Percentiles rank a stretch among this genome's conserved stretches.
Conservation (phyloP, 2,113 vertebrate species). For the Corythornis madagascariensis region DNA sequence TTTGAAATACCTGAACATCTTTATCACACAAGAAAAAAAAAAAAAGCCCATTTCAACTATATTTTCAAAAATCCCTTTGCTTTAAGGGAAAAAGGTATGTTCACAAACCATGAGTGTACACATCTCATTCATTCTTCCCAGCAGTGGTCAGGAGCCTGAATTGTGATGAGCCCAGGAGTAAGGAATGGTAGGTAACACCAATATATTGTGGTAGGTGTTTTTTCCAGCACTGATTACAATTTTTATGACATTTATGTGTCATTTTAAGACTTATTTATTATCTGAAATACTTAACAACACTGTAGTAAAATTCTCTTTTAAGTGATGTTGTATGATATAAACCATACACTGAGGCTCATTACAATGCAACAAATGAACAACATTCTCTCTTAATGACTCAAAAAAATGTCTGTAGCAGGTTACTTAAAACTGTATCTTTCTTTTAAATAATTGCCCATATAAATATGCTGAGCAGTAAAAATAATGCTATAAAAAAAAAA, state of each 20-base stretch:
- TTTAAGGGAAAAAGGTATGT: not conserved
- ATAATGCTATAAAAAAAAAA: not conserved
- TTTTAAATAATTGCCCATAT: not conserved
- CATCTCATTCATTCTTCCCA: not conserved
- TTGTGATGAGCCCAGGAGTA: not conserved
- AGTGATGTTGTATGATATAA: constrained; percentile 24
- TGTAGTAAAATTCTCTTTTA: not conserved
- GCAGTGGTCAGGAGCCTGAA: not conserved
- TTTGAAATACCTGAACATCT: too few species aligned
- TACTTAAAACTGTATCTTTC: not conserved
- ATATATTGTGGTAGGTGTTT: not conserved
- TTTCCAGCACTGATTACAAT: not conserved
- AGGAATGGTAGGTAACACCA: not conserved
- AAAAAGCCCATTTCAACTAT: not conserved
- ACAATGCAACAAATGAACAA: not conserved
- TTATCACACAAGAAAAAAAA: not conserved
- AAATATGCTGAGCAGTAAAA: not conserved
- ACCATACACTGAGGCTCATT: not conserved
- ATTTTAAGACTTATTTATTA: not conserved
- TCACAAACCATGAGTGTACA: not conserved
- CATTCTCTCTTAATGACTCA: not conserved
- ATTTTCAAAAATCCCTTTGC: not conserved
- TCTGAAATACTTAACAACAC: not conserved
- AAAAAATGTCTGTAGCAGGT: not conserved
- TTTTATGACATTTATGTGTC: not conserved